Percentiles rank a stretch among this genome's conserved stretches.
Conservation (phyloP, 2,888 invertebrate genomes). For the Scaptomyza cyrtandrae region DNA sequence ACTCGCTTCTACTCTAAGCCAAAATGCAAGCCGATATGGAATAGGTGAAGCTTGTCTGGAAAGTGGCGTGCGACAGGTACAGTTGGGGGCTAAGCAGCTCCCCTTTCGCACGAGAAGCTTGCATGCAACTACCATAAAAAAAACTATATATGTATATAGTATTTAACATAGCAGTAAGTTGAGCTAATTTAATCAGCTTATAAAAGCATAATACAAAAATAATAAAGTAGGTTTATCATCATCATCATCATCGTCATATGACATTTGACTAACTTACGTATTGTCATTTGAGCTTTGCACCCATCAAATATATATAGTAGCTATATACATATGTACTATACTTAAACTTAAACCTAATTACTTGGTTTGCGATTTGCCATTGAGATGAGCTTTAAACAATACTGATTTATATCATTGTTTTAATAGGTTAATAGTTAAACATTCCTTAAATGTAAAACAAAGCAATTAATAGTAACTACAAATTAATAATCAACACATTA, state of each 20-base stretch:
- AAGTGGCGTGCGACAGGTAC: background rate
- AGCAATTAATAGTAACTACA: background rate
- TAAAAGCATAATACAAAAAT: constrained; percentile 23
- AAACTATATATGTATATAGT: background rate
- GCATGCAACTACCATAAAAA: constrained; percentile 34
- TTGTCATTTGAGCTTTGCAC: constrained; percentile 37
- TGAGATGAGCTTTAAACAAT: constrained; percentile 8
- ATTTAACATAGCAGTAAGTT: constrained; percentile 15
- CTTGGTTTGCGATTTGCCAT: constrained; percentile 5
- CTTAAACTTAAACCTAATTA: constrained; percentile 9
- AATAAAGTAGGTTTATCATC: constrained; percentile 8
- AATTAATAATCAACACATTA: background rate
- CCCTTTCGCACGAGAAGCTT: constrained; percentile 34
- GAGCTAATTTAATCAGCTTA: constrained; percentile 39
- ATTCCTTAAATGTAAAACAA: background rate
- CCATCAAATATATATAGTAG: constrained; percentile 7
- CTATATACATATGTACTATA: background rate
- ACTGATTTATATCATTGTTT: constrained; percentile 5
- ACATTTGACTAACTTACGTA: background rate
- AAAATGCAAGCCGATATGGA: constrained; percentile 47
- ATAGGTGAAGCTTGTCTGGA: background rate
- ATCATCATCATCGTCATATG: constrained; percentile 14
- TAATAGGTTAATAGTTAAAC: background rate
- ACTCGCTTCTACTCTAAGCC: constrained; percentile 6
- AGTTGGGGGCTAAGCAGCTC: background rate